Evolutionary conservation across 2,888 invertebrate genomes (phyloP).

Genomic region (Sinopyrophorus schimmeli): DNA sequence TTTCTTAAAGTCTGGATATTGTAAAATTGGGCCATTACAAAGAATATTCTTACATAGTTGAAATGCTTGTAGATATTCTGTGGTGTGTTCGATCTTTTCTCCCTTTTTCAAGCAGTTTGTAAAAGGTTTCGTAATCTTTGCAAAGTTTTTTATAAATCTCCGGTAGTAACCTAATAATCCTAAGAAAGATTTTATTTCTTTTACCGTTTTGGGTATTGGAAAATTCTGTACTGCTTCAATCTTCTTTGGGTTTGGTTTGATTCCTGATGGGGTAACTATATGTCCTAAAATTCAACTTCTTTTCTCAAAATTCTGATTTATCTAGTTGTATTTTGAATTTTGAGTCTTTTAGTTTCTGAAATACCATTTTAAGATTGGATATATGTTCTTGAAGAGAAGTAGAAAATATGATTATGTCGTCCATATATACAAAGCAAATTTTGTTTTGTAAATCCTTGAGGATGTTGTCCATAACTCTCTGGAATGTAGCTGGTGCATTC

Average conservation of each 20-base stretch:
- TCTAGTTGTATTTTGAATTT: constrained; percentile 34
- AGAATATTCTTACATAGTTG: constrained; percentile 28
- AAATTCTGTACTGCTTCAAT: constrained; percentile 36
- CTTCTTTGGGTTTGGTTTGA: constrained; percentile 44
- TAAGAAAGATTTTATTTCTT: constrained; percentile 41
- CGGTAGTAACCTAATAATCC: constrained; percentile 33
- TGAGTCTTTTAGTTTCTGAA: constrained; percentile 31
- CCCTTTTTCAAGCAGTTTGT: constrained; percentile 34
- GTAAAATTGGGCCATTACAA: constrained; percentile 31
- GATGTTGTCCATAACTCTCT: constrained; percentile 37
- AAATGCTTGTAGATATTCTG: constrained; percentile 21
- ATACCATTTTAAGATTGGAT: constrained; percentile 27
- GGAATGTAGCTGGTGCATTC: constrained; percentile 41
- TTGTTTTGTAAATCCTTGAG: constrained; percentile 28
- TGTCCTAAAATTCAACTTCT: constrained; percentile 47
- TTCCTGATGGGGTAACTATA: constrained; percentile 40
- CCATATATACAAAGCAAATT: constrained; percentile 36
- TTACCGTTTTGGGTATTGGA: constrained; percentile 37
- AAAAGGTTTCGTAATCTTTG: constrained; percentile 32
- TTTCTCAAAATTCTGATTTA: too few species aligned
- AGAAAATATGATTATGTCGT: constrained; percentile 40
- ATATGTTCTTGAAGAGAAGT: constrained; percentile 34
- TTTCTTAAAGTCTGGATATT: constrained; percentile 42
- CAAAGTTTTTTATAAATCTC: constrained; percentile 31
- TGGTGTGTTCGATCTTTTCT: constrained; percentile 22